These are phyloP conservation scores for Pseudococcus jackbeardsleyi DNA, from an alignment of 2,888 invertebrate species.

Conservation along the genomic window DNA sequence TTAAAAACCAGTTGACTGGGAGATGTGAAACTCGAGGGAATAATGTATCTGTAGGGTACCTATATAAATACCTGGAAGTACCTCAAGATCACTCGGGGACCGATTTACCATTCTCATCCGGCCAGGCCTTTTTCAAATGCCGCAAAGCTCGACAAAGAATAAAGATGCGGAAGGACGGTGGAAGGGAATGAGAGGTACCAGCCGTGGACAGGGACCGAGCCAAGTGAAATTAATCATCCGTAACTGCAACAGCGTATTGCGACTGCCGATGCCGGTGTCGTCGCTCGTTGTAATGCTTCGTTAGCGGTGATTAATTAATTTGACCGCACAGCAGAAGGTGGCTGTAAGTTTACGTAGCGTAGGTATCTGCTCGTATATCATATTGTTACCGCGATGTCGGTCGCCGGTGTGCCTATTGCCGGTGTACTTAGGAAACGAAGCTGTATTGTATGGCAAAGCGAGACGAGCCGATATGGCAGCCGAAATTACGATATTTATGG, in stretches of 20 bases:
- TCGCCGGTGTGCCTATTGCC: background rate
- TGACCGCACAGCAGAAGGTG: background rate
- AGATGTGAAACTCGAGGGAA: too few species aligned
- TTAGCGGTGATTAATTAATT: constrained; percentile 39
- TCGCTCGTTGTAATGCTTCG: constrained; percentile 17
- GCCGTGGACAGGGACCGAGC: background rate
- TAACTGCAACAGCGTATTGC: background rate
- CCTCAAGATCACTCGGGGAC: too few species aligned
- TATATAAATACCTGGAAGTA: too few species aligned
- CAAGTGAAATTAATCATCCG: background rate
- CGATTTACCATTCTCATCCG: too few species aligned
- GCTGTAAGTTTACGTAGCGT: background rate
- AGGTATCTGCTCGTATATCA: background rate
- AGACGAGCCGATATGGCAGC: background rate
- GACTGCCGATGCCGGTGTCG: background rate
- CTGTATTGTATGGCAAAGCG: background rate
- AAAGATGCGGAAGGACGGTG: too few species aligned
- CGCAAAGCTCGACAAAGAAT: too few species aligned
- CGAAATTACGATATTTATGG: constrained; percentile 6
- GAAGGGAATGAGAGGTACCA: background rate
- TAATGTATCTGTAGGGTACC: too few species aligned
- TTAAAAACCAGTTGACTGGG: too few species aligned
- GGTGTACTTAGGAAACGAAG: too few species aligned
- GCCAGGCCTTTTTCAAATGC: too few species aligned
- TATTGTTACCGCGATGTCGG: background rate